phyloP scores from a whole-genome alignment of 2,888 invertebrate genomes.

The Yponomeuta evonymella region DNA sequence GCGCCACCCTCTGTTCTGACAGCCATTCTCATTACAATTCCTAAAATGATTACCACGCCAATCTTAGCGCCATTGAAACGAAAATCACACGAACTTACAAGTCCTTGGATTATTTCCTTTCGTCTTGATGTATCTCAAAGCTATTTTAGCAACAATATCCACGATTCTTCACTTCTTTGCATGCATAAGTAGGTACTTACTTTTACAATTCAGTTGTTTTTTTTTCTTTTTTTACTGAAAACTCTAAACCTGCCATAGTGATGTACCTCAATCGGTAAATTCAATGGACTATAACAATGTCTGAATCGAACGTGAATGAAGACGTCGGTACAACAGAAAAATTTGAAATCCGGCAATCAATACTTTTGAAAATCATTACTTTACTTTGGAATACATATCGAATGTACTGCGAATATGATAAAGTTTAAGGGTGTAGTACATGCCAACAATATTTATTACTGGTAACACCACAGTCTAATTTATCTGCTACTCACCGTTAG shows the following conservation, averaged over 20 bases:
- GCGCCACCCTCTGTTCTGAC: conserved; percentile 25
- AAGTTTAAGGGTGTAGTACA: too few relatives aligned
- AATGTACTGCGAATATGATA: too few relatives aligned
- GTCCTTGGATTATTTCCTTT: not conserved
- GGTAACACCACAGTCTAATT: too few relatives aligned
- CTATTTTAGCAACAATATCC: not conserved
- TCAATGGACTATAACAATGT: not conserved
- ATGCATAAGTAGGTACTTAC: conserved; percentile 7
- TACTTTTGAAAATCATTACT: not conserved
- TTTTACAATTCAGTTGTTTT: conserved; percentile 20
- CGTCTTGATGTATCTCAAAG: conserved; percentile 18
- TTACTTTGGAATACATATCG: not conserved
- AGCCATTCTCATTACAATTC: conserved; percentile 13
- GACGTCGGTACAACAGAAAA: too few relatives aligned
- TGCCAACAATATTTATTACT: too few relatives aligned
- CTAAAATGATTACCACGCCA: not conserved
- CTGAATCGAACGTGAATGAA: not conserved
- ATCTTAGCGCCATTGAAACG: not conserved
- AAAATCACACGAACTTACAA: not conserved
- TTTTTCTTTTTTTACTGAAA: conserved; percentile 17
- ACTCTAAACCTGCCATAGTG: conserved; percentile 8
- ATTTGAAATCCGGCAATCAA: not conserved
- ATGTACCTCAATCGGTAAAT: not conserved
- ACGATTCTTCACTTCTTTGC: conserved; percentile 8
- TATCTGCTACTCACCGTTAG: not conserved